phyloP scores from a whole-genome alignment of 2,797 vertebrate species.

The Dendrocincla fuliginosa region DNA sequence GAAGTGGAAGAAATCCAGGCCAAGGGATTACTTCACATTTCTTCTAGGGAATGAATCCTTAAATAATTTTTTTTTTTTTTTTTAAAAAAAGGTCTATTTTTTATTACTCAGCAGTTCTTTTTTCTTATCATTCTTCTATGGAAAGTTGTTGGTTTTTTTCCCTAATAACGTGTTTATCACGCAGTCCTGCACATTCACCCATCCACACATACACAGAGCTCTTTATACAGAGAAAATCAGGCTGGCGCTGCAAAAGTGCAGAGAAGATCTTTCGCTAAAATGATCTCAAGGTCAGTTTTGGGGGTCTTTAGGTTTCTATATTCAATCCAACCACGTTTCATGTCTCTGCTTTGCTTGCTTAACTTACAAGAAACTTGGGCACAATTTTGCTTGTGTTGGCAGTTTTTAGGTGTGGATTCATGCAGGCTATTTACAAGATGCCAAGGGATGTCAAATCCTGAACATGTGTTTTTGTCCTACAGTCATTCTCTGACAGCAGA shows the following conservation, averaged over 20 bases:
- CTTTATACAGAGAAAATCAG: slow-evolving; percentile 46
- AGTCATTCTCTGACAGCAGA: slow-evolving; percentile 79
- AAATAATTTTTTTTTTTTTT: no score
- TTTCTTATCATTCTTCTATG: background rate
- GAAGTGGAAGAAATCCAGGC: slow-evolving; percentile 29
- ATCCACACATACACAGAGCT: background rate
- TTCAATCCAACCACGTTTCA: slow-evolving; percentile 77
- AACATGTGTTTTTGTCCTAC: slow-evolving; percentile 79
- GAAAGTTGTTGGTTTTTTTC: background rate
- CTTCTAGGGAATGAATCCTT: background rate
- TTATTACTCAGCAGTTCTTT: slow-evolving; percentile 64
- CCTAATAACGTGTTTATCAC: slow-evolving; percentile 33
- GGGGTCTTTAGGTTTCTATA: slow-evolving; percentile 77
- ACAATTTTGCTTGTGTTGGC: slow-evolving; percentile 79
- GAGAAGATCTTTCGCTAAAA: slow-evolving; percentile 69
- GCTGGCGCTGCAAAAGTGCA: slow-evolving; percentile 60
- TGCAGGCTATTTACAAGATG: slow-evolving; percentile 82
- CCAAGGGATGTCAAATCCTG: slow-evolving; percentile 81
- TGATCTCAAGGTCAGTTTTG: slow-evolving; percentile 75
- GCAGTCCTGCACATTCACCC: slow-evolving; percentile 19
- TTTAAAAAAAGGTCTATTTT: background rate
- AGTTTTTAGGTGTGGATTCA: slow-evolving; percentile 82
- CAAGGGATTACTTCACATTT: slow-evolving; percentile 32
- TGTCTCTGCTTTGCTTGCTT: slow-evolving; percentile 79
- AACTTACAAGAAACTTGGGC: slow-evolving; percentile 81